phyloP scores from a whole-genome alignment of 2,113 vertebrate genomes.

The Diphyllodes magnificus region DNA sequence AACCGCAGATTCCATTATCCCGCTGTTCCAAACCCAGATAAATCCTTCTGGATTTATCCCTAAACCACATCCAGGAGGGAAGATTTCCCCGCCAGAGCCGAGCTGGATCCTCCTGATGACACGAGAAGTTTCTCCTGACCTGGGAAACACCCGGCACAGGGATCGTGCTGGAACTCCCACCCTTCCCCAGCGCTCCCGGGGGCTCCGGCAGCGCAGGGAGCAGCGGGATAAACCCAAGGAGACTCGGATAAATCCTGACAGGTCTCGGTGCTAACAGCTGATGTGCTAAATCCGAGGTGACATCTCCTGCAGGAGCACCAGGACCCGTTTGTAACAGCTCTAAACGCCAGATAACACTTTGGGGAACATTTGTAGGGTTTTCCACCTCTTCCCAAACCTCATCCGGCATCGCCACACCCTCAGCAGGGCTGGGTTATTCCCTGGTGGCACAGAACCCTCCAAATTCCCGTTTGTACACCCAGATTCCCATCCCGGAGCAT shows the following conservation, averaged over 20 bases:
- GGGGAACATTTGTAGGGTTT: background rate
- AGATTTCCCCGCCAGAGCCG: background rate
- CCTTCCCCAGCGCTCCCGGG: background rate
- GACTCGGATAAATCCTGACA: background rate
- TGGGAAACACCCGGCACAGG: background rate
- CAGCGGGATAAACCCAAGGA: background rate
- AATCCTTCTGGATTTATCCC: background rate
- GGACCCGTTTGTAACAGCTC: background rate
- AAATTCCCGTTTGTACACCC: rapidly evolving
- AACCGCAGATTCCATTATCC: rapidly evolving
- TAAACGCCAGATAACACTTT: rapidly evolving
- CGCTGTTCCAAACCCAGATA: rapidly evolving
- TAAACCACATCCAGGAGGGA: rapidly evolving
- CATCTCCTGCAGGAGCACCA: background rate
- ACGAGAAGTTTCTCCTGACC: background rate
- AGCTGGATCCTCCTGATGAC: background rate
- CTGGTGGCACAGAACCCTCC: background rate
- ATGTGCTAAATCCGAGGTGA: background rate
- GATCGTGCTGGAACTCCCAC: background rate
- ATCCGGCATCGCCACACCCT: background rate
- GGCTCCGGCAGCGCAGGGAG: background rate
- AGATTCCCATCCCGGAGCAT: rapidly evolving
- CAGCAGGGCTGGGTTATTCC: background rate
- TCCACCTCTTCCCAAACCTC: background rate
- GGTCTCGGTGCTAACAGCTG: background rate